Evolutionary conservation across 2,888 invertebrate species (phyloP).

Genomic region (Adela reaumurella): DNA sequence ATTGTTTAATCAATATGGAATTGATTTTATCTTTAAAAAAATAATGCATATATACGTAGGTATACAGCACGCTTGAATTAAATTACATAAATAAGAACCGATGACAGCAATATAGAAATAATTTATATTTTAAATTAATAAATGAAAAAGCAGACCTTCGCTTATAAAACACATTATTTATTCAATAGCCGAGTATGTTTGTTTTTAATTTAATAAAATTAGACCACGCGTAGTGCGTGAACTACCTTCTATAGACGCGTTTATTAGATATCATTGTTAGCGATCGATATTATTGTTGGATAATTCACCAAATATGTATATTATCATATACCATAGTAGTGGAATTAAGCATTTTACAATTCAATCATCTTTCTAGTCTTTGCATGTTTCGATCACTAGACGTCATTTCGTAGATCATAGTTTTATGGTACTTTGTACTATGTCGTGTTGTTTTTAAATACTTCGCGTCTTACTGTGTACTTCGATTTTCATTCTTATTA

Average conservation of each 20-base stretch:
- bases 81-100: no score
- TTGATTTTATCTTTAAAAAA: constrained; percentile 25
- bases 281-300: no score
- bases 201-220: no score
- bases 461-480: not conserved
- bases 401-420: not conserved
- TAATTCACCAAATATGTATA: not conserved
- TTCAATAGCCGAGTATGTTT: no score
- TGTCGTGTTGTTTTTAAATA: not conserved
- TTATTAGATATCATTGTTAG: no score
- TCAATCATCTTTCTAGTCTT: not conserved
- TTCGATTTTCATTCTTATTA: not conserved
- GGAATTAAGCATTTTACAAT: not conserved
- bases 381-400: not conserved
- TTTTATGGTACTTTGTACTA: not conserved
- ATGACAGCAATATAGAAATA: no score
- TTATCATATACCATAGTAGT: not conserved
- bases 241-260: no score
- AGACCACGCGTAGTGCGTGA: no score
- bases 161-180: no score
- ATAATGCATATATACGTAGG: constrained; percentile 31
- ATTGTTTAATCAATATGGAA: constrained; percentile 2
- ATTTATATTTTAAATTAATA: no score
- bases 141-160: no score
- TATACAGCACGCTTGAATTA: no score